A percentile compares a stretch with the other conserved stretches of the same genome.
Conservation (phyloP, 2,113 vertebrate genomes). For the Connochaetes taurinus region DNA sequence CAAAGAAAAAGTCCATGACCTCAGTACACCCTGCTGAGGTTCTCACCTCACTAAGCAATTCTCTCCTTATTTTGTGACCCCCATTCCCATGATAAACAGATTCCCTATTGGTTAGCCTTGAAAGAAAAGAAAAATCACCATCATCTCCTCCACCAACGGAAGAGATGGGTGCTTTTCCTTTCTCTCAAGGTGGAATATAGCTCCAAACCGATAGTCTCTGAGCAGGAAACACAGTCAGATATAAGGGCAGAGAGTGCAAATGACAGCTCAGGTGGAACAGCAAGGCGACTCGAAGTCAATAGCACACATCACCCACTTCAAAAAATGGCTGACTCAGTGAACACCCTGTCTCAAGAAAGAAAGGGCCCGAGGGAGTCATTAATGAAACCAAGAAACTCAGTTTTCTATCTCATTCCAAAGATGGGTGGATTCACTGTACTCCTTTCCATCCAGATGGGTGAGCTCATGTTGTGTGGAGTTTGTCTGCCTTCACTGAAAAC, state of each 20-base stretch:
- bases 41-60: background rate
- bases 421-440: slow-evolving; percentile 38
- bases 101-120: background rate
- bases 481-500: slow-evolving; percentile 62
- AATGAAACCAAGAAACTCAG: slow-evolving; percentile 47
- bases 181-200: background rate
- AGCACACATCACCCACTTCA: background rate
- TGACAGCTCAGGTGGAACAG: background rate
- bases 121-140: background rate
- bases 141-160: background rate
- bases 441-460: slow-evolving; percentile 32
- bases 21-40: background rate
- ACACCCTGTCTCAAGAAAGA: slow-evolving; percentile 1
- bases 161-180: background rate
- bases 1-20: background rate
- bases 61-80: background rate
- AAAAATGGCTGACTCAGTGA: background rate
- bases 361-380: slow-evolving; percentile 12
- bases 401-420: slow-evolving; percentile 53
- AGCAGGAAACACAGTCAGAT: background rate
- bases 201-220: background rate
- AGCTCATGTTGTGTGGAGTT: slow-evolving; percentile 43
- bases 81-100: background rate
- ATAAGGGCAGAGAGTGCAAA: background rate
- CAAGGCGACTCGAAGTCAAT: background rate